These are phyloP conservation scores for Zelleria hepariella DNA, from an alignment of 2,888 invertebrate genomes.

Conservation along the genomic window DNA sequence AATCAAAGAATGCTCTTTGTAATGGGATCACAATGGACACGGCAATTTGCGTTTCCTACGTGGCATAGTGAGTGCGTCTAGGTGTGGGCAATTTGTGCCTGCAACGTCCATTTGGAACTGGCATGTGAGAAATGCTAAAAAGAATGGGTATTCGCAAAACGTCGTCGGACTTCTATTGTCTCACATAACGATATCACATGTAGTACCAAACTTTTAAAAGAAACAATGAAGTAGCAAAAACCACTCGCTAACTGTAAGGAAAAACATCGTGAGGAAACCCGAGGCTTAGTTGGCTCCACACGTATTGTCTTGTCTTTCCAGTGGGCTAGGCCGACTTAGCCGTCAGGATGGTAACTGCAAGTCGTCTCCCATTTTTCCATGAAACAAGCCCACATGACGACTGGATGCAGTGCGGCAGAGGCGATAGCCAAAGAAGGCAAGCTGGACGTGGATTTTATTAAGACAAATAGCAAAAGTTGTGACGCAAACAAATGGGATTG, in stretches of 20 bases:
- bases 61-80: neutral
- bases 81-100: neutral
- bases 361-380: too few relatives aligned
- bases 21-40: neutral
- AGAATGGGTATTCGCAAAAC: too few relatives aligned
- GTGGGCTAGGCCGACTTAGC: too few relatives aligned
- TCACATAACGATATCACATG: too few relatives aligned
- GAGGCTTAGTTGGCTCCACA: too few relatives aligned
- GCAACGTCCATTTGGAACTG: neutral
- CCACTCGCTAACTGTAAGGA: too few relatives aligned
- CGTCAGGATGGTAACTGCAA: too few relatives aligned
- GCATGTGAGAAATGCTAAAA: neutral
- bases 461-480: neutral
- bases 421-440: neutral
- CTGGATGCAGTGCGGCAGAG: neutral
- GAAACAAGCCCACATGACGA: neutral
- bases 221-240: too few relatives aligned
- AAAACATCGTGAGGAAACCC: too few relatives aligned
- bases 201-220: too few relatives aligned
- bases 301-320: too few relatives aligned
- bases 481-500: neutral
- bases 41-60: neutral
- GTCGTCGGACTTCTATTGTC: too few relatives aligned
- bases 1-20: neutral
- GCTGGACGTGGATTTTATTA: slow-evolving; percentile 24